These are phyloP conservation scores for Bicyclus anynana DNA, from an alignment of 1,140 invertebrate genomes.

Conservation along the genomic window DNA sequence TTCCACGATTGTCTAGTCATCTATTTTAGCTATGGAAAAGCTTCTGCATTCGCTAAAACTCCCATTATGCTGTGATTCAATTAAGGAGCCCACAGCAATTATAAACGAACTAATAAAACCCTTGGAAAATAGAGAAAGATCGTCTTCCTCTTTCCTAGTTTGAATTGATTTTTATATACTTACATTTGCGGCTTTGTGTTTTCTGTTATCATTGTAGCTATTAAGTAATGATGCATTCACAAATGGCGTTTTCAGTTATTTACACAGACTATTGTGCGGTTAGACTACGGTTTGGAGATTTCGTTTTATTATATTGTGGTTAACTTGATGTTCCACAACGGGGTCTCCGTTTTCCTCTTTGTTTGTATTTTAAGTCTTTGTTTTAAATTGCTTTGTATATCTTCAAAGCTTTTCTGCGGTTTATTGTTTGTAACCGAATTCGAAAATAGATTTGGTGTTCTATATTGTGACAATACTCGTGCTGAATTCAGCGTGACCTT, in stretches of 20 bases:
- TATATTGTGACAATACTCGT: too few species aligned
- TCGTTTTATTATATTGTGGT: conserved; percentile 18
- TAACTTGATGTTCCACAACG: not conserved
- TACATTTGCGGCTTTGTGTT: not conserved
- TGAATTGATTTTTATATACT: not conserved
- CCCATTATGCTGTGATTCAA: too few species aligned
- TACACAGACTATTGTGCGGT: conserved; percentile 20
- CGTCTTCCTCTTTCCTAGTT: too few species aligned
- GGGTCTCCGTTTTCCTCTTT: conserved; percentile 9
- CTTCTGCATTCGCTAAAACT: too few species aligned
- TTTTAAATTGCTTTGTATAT: not conserved
- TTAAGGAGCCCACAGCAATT: too few species aligned
- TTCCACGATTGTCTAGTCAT: too few species aligned
- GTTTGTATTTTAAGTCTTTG: not conserved
- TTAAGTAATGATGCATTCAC: not conserved
- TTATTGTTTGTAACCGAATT: not conserved
- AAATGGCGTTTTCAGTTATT: conserved; percentile 13
- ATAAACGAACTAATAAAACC: too few species aligned
- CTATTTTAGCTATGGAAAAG: too few species aligned
- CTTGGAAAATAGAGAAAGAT: too few species aligned
- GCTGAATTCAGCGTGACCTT: too few species aligned
- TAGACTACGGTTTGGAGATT: conserved; percentile 7
- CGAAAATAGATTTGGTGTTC: not conserved
- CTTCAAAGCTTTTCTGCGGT: not conserved
- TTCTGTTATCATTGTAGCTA: not conserved